Conservation (phyloP, 2,797 vertebrate species). For the Micropoecilia bifurca region DNA sequence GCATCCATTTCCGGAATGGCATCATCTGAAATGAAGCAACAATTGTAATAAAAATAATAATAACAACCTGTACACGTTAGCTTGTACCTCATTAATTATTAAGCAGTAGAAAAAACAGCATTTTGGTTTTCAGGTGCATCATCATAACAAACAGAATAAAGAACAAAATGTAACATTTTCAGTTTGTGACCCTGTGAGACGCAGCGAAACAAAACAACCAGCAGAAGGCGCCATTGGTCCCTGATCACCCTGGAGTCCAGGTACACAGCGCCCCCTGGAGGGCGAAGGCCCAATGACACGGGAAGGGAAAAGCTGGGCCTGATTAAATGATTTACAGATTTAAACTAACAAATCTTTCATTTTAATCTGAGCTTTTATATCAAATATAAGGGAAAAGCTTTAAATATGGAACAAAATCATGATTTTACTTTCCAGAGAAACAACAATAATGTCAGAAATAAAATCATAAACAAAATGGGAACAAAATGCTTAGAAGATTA, state of each 20-base stretch:
- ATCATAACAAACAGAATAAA: slow-evolving; percentile 43
- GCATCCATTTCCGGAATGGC: slow-evolving; percentile 65
- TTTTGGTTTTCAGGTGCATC: slow-evolving; percentile 75
- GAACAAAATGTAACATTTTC: not conserved
- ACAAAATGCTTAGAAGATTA: not conserved
- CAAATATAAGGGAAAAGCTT: not conserved
- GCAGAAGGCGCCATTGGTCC: slow-evolving; percentile 24
- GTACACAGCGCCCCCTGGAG: slow-evolving; percentile 36
- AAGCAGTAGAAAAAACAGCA: slow-evolving; percentile 77
- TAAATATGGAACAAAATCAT: not conserved
- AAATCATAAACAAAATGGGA: not conserved
- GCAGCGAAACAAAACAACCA: slow-evolving; percentile 3
- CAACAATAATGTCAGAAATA: not conserved
- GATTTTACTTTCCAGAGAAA: not conserved
- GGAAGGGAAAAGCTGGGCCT: not conserved
- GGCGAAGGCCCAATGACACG: slow-evolving; percentile 4
- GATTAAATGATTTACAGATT: not conserved
- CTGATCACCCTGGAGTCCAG: slow-evolving; percentile 27
- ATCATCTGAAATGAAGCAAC: slow-evolving; percentile 39
- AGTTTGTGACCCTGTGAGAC: slow-evolving; percentile 33
- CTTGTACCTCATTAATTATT: slow-evolving; percentile 32
- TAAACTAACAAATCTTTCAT: not conserved
- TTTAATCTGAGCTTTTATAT: not conserved
- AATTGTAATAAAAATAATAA: slow-evolving; percentile 37
- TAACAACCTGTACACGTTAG: slow-evolving; percentile 55